Evolutionary conservation across 2,797 vertebrate genomes (phyloP).

Genomic region (Molossus molossus): DNA sequence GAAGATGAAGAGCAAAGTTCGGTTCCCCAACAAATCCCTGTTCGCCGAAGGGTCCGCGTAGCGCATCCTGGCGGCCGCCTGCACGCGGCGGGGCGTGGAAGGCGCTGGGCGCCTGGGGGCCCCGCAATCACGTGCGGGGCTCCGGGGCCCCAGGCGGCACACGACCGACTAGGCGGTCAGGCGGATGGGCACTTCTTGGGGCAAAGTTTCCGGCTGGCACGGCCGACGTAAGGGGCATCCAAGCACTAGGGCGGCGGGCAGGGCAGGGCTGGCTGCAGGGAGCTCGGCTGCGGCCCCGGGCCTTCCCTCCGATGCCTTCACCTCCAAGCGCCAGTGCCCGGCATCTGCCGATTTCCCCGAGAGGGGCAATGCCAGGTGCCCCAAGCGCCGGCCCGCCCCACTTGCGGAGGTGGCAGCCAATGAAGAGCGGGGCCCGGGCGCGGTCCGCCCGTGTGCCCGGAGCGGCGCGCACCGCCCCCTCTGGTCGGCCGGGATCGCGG

Average conservation of each 20-base stretch:
- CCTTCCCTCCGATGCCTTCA: slow-evolving; percentile 73
- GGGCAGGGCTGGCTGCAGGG: background rate
- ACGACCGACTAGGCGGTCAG: background rate
- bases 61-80: slow-evolving; percentile 91
- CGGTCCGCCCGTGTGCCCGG: slow-evolving; percentile 73
- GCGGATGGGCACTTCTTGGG: slow-evolving; percentile 25
- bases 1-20: slow-evolving; percentile 99
- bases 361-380: slow-evolving; percentile 88
- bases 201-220: slow-evolving; percentile 77
- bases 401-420: slow-evolving; percentile 85
- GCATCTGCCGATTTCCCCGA: slow-evolving; percentile 86
- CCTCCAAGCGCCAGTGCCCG: slow-evolving; percentile 78
- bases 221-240: background rate
- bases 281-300: slow-evolving; percentile 32
- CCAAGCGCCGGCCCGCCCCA: slow-evolving; percentile 79
- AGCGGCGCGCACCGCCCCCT: slow-evolving; percentile 83
- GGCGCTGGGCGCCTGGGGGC: slow-evolving; percentile 59
- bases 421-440: slow-evolving; percentile 83
- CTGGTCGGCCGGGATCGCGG: slow-evolving; percentile 73
- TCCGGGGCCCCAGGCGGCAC: slow-evolving; percentile 26
- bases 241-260: background rate
- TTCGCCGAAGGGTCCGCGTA: slow-evolving; percentile 96
- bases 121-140: slow-evolving; percentile 75
- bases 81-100: slow-evolving; percentile 73
- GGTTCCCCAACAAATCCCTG: slow-evolving; percentile 97